These are phyloP conservation scores for Neria commutata DNA, from an alignment of 2,888 invertebrate species.

Conservation along the genomic window DNA sequence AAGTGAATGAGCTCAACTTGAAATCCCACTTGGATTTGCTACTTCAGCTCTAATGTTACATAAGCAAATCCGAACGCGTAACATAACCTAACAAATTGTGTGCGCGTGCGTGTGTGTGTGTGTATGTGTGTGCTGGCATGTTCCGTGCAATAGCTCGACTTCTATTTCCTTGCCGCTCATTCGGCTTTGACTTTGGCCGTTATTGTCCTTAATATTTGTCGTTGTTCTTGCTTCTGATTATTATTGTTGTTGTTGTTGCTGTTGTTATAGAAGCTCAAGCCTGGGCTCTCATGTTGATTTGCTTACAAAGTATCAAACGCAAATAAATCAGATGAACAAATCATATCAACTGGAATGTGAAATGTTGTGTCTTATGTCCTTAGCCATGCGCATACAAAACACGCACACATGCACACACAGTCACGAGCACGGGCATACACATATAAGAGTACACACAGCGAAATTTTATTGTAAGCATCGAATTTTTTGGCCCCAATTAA, in stretches of 20 bases:
- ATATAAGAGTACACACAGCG: too few species aligned
- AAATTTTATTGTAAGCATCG: too few species aligned
- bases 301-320: conserved; percentile 1
- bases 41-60: background rate
- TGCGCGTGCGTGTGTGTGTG: background rate
- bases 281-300: conserved; percentile 3
- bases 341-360: conserved; percentile 1
- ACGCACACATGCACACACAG: too few species aligned
- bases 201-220: background rate
- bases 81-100: background rate
- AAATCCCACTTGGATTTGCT: conserved; percentile 17
- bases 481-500: too few species aligned
- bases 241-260: too few species aligned
- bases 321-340: conserved; percentile 6
- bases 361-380: background rate
- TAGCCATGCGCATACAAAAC: too few species aligned
- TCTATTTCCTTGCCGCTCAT: background rate
- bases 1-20: conserved; percentile 14
- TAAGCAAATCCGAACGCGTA: background rate
- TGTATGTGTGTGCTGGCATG: background rate
- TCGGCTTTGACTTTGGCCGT: background rate
- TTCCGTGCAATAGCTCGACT: background rate
- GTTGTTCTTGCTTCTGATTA: too few species aligned
- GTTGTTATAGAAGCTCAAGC: too few species aligned
- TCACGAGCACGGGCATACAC: too few species aligned